These are phyloP conservation scores for Mormyrus iriodes DNA, from an alignment of 2,113 vertebrate species.

Conservation along the genomic window DNA sequence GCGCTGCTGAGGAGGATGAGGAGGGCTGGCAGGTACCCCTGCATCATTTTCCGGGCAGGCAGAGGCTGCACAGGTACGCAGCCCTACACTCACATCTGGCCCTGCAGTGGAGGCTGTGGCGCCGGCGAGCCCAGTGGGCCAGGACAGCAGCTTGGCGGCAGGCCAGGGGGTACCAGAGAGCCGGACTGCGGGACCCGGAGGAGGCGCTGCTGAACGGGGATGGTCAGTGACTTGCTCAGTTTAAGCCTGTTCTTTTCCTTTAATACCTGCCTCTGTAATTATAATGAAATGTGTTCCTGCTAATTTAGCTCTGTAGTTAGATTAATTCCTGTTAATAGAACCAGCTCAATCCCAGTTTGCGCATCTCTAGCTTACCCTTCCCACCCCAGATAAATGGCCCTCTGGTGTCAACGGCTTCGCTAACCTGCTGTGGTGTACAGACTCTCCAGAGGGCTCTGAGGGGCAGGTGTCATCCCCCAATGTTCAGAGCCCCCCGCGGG, in stretches of 20 bases:
- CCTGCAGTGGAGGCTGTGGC: slow-evolving; percentile 70
- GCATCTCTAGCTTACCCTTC: background rate
- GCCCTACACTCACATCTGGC: slow-evolving; percentile 34
- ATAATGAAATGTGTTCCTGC: background rate
- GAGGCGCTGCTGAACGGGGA: slow-evolving; percentile 30
- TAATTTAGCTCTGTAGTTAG: background rate
- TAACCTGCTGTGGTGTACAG: slow-evolving; percentile 22
- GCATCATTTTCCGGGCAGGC: slow-evolving; percentile 33
- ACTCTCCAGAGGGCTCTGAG: background rate
- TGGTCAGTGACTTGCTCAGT: slow-evolving; percentile 26
- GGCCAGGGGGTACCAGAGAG: slow-evolving; percentile 45
- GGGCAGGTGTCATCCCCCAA: slow-evolving; percentile 23
- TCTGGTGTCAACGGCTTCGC: background rate
- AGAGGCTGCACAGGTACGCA: slow-evolving; percentile 28
- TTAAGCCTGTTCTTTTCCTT: background rate
- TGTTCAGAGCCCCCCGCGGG: slow-evolving; percentile 12
- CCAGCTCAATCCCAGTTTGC: background rate
- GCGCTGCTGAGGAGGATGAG: slow-evolving; percentile 42
- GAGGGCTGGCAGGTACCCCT: slow-evolving; percentile 42
- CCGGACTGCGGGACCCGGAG: slow-evolving; percentile 31
- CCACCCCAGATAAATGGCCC: background rate
- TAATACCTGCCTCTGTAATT: background rate
- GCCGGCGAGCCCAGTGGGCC: slow-evolving; percentile 62
- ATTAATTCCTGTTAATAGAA: background rate
- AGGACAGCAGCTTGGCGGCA: slow-evolving; percentile 44